A percentile compares a stretch with the other conserved stretches of the same genome.
Evolutionary conservation across 1,140 invertebrate genomes (phyloP).

Genomic region (Portunus trituberculatus): DNA sequence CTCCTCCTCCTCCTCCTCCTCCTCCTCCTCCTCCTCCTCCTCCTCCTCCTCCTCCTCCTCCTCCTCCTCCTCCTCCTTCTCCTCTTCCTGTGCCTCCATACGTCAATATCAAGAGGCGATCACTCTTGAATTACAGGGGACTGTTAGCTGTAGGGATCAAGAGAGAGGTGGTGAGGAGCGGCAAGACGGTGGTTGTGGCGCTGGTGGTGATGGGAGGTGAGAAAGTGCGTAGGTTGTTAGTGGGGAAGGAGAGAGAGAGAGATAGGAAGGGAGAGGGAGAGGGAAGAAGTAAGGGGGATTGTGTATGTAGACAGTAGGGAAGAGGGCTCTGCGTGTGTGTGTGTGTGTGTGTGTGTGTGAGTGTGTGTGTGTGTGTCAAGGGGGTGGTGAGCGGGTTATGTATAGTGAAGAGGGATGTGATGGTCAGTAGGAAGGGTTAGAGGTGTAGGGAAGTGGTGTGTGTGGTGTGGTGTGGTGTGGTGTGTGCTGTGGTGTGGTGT

Average conservation of each 20-base stretch:
- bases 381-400: not conserved
- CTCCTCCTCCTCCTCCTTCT: too few relatives aligned
- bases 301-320: not conserved
- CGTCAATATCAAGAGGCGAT: conserved; percentile 43
- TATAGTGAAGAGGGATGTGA: conserved; percentile 1
- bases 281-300: not conserved
- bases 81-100: conserved; percentile 14
- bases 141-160: conserved; percentile 36
- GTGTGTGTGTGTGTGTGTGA: conserved; percentile 41
- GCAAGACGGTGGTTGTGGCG: too few relatives aligned
- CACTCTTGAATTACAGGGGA: conserved; percentile 44
- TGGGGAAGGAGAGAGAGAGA: not conserved
- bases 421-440: not conserved
- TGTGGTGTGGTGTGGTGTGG: conserved; percentile 3
- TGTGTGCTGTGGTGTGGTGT: not conserved
- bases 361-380: conserved; percentile 28
- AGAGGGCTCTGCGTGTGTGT: not conserved
- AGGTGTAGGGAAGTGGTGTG: not conserved
- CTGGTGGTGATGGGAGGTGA: not conserved
- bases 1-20: conserved; percentile 6
- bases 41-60: conserved; percentile 3
- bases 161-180: not conserved
- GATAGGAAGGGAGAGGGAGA: too few relatives aligned
- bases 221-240: not conserved
- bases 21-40: conserved; percentile 11